phyloP scores from a whole-genome alignment of 2,113 vertebrate genomes.

The Dolichotis patagonum region DNA sequence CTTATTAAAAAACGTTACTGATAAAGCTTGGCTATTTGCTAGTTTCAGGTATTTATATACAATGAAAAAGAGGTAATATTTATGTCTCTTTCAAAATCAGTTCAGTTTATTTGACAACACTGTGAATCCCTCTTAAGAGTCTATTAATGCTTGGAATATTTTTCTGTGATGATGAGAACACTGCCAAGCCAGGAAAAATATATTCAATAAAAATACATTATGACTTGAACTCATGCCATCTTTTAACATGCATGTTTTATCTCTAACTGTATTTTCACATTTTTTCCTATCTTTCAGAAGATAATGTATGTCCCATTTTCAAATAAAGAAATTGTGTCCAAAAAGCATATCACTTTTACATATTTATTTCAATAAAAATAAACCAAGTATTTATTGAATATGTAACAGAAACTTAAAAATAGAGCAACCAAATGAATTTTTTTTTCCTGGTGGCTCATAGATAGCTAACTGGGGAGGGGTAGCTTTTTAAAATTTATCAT shows the following conservation, averaged over 20 bases:
- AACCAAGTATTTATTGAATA: background rate
- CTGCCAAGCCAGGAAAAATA: background rate
- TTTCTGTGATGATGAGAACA: background rate
- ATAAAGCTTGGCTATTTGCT: background rate
- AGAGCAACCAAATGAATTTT: background rate
- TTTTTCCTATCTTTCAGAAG: background rate
- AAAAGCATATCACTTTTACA: background rate
- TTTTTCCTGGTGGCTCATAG: background rate
- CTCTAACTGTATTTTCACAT: conserved; percentile 38
- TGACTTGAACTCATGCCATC: background rate
- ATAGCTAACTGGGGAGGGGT: background rate
- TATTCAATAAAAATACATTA: background rate
- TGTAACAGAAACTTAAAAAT: background rate
- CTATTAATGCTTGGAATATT: background rate
- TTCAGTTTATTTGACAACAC: background rate
- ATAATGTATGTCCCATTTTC: background rate
- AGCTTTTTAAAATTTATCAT: background rate
- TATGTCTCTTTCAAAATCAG: background rate
- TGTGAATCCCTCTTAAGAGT: background rate
- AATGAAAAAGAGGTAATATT: background rate
- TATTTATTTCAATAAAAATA: background rate
- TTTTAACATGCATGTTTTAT: background rate
- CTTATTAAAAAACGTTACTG: background rate
- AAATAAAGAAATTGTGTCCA: conserved; percentile 14
- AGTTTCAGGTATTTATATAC: background rate